Base-by-base conservation (phyloP, 92 coral and sea anemone genomes). In the Palythoa grandis region DNA sequence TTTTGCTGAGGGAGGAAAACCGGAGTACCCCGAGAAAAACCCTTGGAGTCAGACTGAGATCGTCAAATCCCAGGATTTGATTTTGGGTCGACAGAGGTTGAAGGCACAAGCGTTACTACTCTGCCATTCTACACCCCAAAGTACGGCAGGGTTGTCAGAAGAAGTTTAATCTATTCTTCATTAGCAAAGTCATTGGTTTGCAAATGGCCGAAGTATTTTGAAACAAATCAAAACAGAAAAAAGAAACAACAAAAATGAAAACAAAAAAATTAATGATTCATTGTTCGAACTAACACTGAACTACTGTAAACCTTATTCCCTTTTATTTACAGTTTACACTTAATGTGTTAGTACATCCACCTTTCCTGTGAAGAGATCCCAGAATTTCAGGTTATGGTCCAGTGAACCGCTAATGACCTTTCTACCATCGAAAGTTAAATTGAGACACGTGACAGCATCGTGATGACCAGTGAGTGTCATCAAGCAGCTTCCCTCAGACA, bases 391-490 rank as follows among this genome's bases (percentile, higher is more conserved):
- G 69, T 95, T 95, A 72, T 97, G 98, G 85, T 97, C 99, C 89
- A 97, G 92, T 22, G 99, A 97, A 13, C 99, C 99, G 80, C 98
- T 97, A 68, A 97, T 97, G 71, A 97, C 98, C 79, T 97, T 97
- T 77, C 96, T 92, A 29, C 99, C 95, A 91, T 97, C 99, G 50
- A 91, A 93, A 20, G 99, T 95, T 53, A 97, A 91, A 86, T 97
- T 97, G 20, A 97, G 92, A 76, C 99, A 97, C 17, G 99, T 97
- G 78, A 97, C 99, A 48, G 99, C 99, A 86, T 97, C 99, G 69
- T 97, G 99, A 76, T 97, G 99, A 47, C 99, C 99, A 25, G 96
- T 91, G 43, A 97, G 82, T 11, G 99, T 97, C 99, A 97, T 97
- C 11, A 97, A 85, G 82, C 99, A 97, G 12, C 89, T 89, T 1